Evolutionary conservation across 2,888 invertebrate genomes (phyloP).

Genomic region (Chironomus riparius): DNA sequence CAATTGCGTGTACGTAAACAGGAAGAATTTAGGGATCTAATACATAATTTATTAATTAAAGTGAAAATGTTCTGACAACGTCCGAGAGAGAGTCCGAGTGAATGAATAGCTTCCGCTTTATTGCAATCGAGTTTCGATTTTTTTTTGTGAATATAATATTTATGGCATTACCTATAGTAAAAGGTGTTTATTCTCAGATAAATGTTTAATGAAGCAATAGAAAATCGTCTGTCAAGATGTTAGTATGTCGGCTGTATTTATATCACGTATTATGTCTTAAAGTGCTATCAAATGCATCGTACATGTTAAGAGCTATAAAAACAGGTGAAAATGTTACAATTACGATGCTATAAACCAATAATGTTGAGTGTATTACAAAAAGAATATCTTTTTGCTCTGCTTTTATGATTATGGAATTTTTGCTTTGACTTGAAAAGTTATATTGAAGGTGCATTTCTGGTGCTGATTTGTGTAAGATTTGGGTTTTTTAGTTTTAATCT

Average conservation of each 20-base stretch:
- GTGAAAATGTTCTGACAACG: background rate
- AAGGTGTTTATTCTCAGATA: background rate
- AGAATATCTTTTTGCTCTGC: no score
- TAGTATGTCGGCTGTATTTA: background rate
- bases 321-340: background rate
- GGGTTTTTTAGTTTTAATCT: no score
- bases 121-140: background rate
- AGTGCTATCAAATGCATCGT: background rate
- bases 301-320: background rate
- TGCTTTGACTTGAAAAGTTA: background rate
- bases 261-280: background rate
- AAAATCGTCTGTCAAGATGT: background rate
- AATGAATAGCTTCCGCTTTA: constrained; percentile 11
- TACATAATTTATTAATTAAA: constrained; percentile 16
- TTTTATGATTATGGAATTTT: no score
- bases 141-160: background rate
- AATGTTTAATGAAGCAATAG: background rate
- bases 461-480: no score
- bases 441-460: no score
- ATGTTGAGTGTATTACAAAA: background rate
- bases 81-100: background rate
- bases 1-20: background rate
- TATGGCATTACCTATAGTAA: background rate
- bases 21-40: background rate
- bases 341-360: background rate